These are phyloP conservation scores for Poeciliopsis infans DNA, from an alignment of 2,797 vertebrate genomes.

Conservation along the genomic window DNA sequence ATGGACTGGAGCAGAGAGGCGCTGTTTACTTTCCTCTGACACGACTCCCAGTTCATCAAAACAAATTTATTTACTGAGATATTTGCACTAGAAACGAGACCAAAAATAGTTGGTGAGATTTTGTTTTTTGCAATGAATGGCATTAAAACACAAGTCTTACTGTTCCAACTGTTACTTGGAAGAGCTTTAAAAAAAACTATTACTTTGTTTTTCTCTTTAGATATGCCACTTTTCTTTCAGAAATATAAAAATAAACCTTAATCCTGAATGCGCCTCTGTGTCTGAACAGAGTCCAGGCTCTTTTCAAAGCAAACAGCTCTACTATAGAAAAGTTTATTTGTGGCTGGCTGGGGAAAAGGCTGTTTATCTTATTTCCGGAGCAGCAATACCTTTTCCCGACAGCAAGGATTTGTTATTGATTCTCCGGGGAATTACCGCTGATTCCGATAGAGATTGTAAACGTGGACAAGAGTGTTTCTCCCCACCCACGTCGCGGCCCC, in stretches of 20 bases:
- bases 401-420: conserved; percentile 39
- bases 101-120: no score
- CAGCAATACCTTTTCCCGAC: conserved; percentile 42
- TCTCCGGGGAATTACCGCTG: conserved; percentile 32
- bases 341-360: background rate
- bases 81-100: no score
- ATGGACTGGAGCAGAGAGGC: background rate
- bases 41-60: background rate
- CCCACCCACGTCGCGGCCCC: background rate
- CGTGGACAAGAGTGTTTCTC: conserved; percentile 17
- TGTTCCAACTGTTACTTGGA: background rate
- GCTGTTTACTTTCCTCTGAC: background rate
- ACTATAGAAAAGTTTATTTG: background rate
- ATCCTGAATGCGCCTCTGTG: background rate
- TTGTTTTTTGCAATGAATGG: no score
- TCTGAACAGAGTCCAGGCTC: background rate
- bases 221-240: background rate
- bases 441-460: conserved; percentile 31
- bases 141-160: background rate
- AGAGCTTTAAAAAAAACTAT: background rate
- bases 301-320: background rate
- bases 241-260: background rate
- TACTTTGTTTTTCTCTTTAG: background rate
- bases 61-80: background rate
- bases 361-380: conserved; percentile 30